phyloP scores from a whole-genome alignment of 2,888 invertebrate species.

The Microlaimidae sp. region DNA sequence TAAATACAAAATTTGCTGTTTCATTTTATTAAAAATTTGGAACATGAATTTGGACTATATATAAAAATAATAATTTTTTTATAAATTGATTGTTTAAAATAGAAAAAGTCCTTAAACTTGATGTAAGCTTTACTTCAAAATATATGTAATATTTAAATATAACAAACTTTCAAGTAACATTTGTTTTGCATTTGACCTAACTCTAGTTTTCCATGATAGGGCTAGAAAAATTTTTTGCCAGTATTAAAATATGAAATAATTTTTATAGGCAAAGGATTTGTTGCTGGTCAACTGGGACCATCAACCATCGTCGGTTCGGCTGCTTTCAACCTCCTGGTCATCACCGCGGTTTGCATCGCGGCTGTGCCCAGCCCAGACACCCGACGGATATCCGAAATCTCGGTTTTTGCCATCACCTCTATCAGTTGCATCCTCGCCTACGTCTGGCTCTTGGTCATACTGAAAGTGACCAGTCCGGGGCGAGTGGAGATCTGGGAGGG shows the following conservation, averaged over 20 bases:
- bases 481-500: slow-evolving; percentile 46
- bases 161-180: background rate
- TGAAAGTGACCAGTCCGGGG: slow-evolving; percentile 19
- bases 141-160: background rate
- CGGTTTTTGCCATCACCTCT: slow-evolving; percentile 34
- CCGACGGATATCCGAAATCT: slow-evolving; percentile 30
- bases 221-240: slow-evolving; percentile 4
- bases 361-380: slow-evolving; percentile 40
- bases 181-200: no score
- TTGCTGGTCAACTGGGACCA: slow-evolving; percentile 42
- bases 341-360: slow-evolving; percentile 42
- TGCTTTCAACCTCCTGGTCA: slow-evolving; percentile 44
- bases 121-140: no score
- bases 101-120: no score
- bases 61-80: no score
- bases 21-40: no score
- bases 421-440: slow-evolving; percentile 34
- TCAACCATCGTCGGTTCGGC: slow-evolving; percentile 46
- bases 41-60: no score
- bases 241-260: slow-evolving; percentile 3
- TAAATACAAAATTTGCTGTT: no score
- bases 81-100: no score
- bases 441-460: slow-evolving; percentile 35
- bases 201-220: slow-evolving; percentile 1
- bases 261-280: slow-evolving; percentile 20